Evolutionary conservation across 2,113 vertebrate species (phyloP), one percentile per base, ranked within the genome.

Genomic region (Micromys minutus): DNA sequence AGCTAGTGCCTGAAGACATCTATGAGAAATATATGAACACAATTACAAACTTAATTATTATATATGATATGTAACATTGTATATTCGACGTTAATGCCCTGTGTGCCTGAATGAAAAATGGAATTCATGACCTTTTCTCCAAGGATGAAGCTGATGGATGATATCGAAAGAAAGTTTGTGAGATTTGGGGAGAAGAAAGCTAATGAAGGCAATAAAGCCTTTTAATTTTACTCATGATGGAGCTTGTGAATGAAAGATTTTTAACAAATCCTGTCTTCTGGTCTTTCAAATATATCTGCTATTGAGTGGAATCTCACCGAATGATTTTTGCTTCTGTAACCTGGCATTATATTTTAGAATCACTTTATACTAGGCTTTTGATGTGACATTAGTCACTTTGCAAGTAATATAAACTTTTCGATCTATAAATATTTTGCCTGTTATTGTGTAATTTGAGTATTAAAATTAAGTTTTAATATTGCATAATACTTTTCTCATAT

Each of bases 1-100:
- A 97, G 92, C 76, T 57, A 92, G 45, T 81, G 93, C 81, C 94
- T 95, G 96, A 97, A 98, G 96, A 97, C 91, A 97, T 95, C 72
- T 87, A 71, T 86, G 90, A 89, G 93, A 98, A 98, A 98, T 97
- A 97, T 87, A 97, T 92, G 96, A 95, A 96, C 36, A 77, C 74
- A 97, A 95, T 97, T 98, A 97, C 75, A 90, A 92, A 92, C 67
- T 57, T 97, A 98, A 98, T 98, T 98, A 97, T 97, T 92, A 61
- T 96, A 93, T 98, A 96, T 95, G 94, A 80, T 97, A 97, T 67
- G 80, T 97, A 90, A 97, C 72, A 97, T 96, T 98, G 71, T 94
- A 87, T 97, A 92, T 97, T 98, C 72, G 47, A 91, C 97, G 97
- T 95, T 97, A 97, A 97, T 96, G 96, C 97, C 96, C 31, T 83